These are phyloP conservation scores for Phataginus tetradactyla DNA, from an alignment of 2,797 vertebrate species.

Conservation along the genomic window DNA sequence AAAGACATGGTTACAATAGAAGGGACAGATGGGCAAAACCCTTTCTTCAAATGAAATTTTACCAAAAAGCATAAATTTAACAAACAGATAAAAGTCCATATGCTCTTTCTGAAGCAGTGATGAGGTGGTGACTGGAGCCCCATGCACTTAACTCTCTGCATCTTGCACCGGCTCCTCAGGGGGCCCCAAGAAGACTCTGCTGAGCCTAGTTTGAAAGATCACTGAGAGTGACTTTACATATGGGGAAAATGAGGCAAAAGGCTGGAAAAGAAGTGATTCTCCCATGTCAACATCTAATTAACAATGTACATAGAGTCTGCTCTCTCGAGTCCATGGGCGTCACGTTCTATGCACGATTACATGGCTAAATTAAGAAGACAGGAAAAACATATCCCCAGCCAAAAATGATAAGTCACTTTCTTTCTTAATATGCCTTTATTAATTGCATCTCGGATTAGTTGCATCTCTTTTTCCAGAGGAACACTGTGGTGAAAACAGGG, in stretches of 20 bases:
- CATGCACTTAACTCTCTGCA: not conserved
- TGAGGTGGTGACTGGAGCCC: not conserved
- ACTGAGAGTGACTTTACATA: not conserved
- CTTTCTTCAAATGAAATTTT: slow-evolving; percentile 43
- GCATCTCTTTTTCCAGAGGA: not conserved
- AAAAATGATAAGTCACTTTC: not conserved
- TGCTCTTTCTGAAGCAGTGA: slow-evolving; percentile 4
- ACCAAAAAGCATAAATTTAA: not conserved
- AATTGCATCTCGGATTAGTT: not conserved
- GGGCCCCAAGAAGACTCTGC: not conserved
- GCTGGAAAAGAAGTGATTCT: not conserved
- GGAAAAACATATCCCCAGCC: not conserved
- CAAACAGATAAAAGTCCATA: not conserved
- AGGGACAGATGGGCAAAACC: not conserved
- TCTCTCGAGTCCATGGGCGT: not conserved
- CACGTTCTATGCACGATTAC: not conserved
- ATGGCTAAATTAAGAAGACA: not conserved
- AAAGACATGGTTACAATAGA: not conserved
- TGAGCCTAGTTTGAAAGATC: not conserved
- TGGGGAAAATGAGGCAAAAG: slow-evolving; percentile 12
- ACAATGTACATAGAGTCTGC: not conserved
- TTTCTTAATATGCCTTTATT: not conserved
- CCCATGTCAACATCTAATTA: not conserved
- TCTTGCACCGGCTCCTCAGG: not conserved
- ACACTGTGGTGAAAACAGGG: not conserved